Evolutionary conservation across 2,797 vertebrate genomes (phyloP), one percentile per base, ranked within the genome.

Genomic region (Muscicapa comitata): DNA sequence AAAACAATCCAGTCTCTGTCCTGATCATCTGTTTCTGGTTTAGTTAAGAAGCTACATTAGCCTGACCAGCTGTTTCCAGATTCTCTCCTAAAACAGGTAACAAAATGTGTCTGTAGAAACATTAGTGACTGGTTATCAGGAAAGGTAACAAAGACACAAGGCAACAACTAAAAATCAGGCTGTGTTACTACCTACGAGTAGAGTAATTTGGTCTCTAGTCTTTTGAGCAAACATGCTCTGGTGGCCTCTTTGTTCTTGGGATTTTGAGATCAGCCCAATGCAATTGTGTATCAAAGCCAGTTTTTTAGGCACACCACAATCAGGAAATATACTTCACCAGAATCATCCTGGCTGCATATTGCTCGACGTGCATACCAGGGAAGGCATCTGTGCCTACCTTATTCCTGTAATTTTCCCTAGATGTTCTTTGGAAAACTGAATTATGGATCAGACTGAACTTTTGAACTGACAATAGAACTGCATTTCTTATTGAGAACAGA

Each of bases 181-280:
- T 37, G 29, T 3, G 23, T 57, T 62, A 59, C n/a, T 48, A 51
- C 9, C 67, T 35, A 43, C 6, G 20, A 54, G 61, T 1, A 25
- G 24, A 61, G 18, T 26, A 42, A 79, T 25, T 66, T 6, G 23
- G 29, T 68, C 25, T 23, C 84, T 43, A 43, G 24, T 29, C 23
- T 78, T n/a, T 31, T 54, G 2, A 19, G 68, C 42, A 53, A 71
- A 71, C 4, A 8, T 4, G 3, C 37, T 59, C 29, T 75, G 12
- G 18, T 45, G 55, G 38, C 48, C 62, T 88, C 62, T 75, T 74
- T 72, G 43, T 31, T 51, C 23, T 45, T 53, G 66, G 23, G 50
- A 57, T 92, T 92, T 67, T 86, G 68, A 93, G 87, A 63, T 59
- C 53, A 74, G 75, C 25, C 23, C 45, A 37, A 70, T 7, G 26